Conservation (phyloP, 2,113 vertebrate species). For the Planiliza haematocheilus region DNA sequence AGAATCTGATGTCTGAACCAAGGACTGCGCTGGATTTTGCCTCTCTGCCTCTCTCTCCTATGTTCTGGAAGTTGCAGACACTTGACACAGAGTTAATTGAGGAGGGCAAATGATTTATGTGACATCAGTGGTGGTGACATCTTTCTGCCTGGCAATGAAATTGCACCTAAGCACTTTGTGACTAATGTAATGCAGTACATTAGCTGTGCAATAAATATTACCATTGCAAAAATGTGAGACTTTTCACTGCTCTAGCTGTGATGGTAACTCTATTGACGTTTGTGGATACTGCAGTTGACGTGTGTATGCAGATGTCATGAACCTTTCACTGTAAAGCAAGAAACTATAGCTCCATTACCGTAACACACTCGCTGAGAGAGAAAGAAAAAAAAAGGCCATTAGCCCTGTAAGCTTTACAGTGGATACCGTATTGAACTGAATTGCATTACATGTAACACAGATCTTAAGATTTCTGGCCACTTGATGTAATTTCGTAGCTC, state of each 20-base stretch:
- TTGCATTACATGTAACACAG: background rate
- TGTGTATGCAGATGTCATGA: conserved; percentile 1
- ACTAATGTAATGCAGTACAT: conserved; percentile 32
- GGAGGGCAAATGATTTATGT: conserved; percentile 40
- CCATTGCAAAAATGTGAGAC: conserved; percentile 10
- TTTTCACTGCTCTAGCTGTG: too few species aligned
- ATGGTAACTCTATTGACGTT: background rate
- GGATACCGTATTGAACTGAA: background rate
- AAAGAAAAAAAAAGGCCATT: background rate
- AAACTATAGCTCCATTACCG: background rate
- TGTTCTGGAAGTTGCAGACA: conserved; percentile 10
- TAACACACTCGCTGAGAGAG: background rate
- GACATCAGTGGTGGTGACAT: conserved; percentile 32
- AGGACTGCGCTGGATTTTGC: conserved; percentile 6
- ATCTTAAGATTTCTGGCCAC: background rate
- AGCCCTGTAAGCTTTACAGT: background rate
- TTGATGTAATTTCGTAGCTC: conserved; percentile 8
- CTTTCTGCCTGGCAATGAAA: conserved; percentile 20
- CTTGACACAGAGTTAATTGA: conserved; percentile 43
- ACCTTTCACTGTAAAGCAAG: too few species aligned
- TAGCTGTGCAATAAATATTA: conserved; percentile 20
- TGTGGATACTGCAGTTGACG: background rate
- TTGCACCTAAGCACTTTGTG: conserved; percentile 25
- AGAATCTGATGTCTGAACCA: background rate
- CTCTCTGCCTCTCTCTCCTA: background rate